These are phyloP conservation scores for Dione vanillae DNA, from an alignment of 2,888 invertebrate species.

Conservation along the genomic window DNA sequence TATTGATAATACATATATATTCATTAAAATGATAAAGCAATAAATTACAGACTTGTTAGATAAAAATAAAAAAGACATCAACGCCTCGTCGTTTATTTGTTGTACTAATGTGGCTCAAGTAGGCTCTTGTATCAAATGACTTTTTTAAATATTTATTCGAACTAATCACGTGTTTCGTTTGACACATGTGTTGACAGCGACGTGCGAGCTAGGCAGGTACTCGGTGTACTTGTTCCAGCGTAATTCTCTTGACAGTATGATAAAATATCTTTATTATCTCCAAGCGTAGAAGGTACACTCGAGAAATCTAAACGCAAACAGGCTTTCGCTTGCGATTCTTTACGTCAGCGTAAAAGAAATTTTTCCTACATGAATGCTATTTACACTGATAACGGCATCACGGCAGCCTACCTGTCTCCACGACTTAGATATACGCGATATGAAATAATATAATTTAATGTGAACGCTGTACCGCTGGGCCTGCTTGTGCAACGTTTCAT, in stretches of 20 bases:
- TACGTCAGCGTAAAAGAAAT: constrained; percentile 5
- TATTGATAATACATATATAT: too few relatives aligned
- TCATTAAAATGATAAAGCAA: background rate
- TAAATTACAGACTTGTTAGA: background rate
- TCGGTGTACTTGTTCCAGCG: background rate
- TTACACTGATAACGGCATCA: constrained; percentile 13
- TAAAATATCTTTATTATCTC: background rate
- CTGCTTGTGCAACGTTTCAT: too few relatives aligned
- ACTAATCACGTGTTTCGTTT: background rate
- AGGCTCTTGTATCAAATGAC: background rate
- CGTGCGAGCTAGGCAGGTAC: too few relatives aligned
- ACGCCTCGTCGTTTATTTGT: background rate
- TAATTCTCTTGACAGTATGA: background rate
- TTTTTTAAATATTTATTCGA: background rate
- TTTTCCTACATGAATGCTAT: constrained; percentile 1
- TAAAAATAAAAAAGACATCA: background rate
- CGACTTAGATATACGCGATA: background rate
- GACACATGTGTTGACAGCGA: background rate
- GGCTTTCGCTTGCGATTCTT: constrained; percentile 1
- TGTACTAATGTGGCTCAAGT: background rate
- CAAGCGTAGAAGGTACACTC: background rate
- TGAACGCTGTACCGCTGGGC: too few relatives aligned
- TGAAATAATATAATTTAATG: too few relatives aligned
- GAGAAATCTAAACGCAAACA: background rate
- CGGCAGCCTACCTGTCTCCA: constrained; percentile 10